Conservation (phyloP, 2,113 vertebrate genomes). For the Sceloporus tristichus region DNA sequence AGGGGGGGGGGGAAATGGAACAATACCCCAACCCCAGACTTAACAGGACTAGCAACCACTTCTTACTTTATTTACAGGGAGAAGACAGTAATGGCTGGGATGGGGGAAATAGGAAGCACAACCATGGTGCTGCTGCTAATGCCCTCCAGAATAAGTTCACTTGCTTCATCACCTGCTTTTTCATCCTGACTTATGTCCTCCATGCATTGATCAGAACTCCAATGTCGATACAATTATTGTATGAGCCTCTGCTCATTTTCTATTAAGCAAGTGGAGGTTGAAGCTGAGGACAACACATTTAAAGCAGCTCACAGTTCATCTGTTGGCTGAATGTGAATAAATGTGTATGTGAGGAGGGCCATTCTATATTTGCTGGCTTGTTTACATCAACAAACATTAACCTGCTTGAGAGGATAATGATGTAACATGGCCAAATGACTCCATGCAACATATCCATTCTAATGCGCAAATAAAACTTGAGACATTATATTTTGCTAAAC, state of each 20-base stretch:
- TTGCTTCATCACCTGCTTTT: neutral
- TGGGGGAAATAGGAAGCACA: too few relatives aligned
- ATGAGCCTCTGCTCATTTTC: too few relatives aligned
- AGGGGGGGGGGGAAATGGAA: too few relatives aligned
- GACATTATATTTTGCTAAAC: slow-evolving; percentile 8
- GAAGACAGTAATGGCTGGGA: too few relatives aligned
- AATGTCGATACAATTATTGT: too few relatives aligned
- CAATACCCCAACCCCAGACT: too few relatives aligned
- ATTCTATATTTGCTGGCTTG: neutral
- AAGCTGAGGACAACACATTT: too few relatives aligned
- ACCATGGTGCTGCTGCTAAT: too few relatives aligned
- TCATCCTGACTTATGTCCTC: neutral
- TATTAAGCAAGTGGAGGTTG: too few relatives aligned
- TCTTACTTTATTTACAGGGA: too few relatives aligned
- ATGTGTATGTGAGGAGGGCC: neutral
- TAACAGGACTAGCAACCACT: too few relatives aligned
- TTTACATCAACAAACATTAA: neutral
- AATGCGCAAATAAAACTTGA: neutral
- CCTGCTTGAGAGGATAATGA: neutral
- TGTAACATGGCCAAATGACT: neutral
- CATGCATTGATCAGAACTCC: neutral
- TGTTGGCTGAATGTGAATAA: neutral
- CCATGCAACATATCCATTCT: neutral
- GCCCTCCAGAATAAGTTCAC: too few relatives aligned
- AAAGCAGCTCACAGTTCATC: neutral